Conservation (phyloP, 2,888 invertebrate species). For the Lysandra coridon region DNA sequence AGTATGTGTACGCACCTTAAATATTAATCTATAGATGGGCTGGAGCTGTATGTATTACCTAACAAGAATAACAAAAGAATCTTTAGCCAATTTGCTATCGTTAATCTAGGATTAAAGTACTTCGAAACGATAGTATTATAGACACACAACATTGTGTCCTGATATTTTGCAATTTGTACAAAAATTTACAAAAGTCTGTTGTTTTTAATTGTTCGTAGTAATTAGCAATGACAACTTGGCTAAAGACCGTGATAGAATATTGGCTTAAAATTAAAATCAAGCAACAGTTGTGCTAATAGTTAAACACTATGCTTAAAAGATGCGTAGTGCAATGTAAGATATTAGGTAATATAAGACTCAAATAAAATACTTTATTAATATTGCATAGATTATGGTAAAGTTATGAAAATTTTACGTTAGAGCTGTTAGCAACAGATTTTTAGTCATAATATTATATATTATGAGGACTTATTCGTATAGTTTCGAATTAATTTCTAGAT, state of each 20-base stretch:
- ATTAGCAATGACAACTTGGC: not conserved
- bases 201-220: too few relatives aligned
- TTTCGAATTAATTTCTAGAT: not conserved
- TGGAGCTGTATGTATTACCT: not conserved
- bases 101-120: not conserved
- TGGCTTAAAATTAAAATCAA: not conserved
- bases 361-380: not conserved
- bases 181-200: too few relatives aligned
- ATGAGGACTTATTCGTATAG: not conserved
- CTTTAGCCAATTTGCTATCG: not conserved
- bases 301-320: not conserved
- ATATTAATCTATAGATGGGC: constrained; percentile 14
- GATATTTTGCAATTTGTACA: not conserved
- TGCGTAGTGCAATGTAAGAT: not conserved
- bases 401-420: not conserved
- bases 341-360: not conserved
- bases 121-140: too few relatives aligned
- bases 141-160: too few relatives aligned
- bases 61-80: not conserved
- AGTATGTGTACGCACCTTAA: constrained; percentile 26
- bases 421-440: constrained; percentile 1
- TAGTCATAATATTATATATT: not conserved
- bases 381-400: not conserved
- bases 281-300: not conserved
- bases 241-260: not conserved